Base-by-base conservation (phyloP, 2,888 invertebrate species). In the Mythimna lalbum region DNA sequence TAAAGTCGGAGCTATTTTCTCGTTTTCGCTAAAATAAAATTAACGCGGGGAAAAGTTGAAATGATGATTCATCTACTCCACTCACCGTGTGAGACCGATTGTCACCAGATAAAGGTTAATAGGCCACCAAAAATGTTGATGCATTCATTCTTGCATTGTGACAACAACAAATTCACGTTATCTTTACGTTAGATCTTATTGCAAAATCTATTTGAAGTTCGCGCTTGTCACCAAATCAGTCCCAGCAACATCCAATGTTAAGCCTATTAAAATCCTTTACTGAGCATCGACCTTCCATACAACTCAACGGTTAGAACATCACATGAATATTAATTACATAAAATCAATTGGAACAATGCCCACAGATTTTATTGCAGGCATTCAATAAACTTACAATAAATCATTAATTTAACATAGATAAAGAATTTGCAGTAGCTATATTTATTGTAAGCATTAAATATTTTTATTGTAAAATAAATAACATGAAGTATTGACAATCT, bases 301-400 rank as follows among this genome's bases (percentile, higher is more conserved):
- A n/a, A n/a, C 36, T 10, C 27, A 27, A 2, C 36, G 6, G 47
- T 39, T 23, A 36, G 23, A 2, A 52, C 73, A 27, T 19, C 10
- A 5, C 36, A 3, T 39, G 74, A 36, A 64, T 61, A 61, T 33
- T 56, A 62, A 63, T 73, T 23, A 47, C 47, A 52, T 12, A 4
- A 27, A 59, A 49, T 31, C 19, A 39, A 57, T 64, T 23, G 14
- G 61, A 62, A 64, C 74, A 73, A 79, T 63, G 23, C 14, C 17
- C 12, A 27, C 9, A 14, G 2, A 39, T 31, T 71, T 53, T 64
- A 63, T 21, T 39, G 14, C 9, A 7, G 14, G 5, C 43, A 49
- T 36, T 19, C 19, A 57, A 63, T 73, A 73, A 56, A 52, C 64
- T 52, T 10, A 64, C 23, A 79, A 79, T 76, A 60, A 56, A 52